Evolutionary conservation across 2,888 invertebrate species (phyloP), one percentile per base, ranked within the genome.

Genomic region (Drosophila niveifrons): DNA sequence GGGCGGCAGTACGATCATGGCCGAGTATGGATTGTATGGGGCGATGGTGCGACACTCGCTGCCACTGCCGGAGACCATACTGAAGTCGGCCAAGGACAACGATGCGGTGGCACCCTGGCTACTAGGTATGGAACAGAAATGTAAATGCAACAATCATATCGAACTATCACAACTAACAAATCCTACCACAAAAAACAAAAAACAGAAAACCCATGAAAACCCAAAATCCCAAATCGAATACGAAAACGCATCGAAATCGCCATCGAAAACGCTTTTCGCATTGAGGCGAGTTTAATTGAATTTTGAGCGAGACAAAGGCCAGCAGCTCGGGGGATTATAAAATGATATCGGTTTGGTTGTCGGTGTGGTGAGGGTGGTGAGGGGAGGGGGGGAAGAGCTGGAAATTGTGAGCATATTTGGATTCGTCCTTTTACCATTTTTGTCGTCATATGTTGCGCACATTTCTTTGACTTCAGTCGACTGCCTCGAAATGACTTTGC

Each of bases 1-100:
- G 99, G 99, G 99, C 51, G 95, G 98, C 89, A 98, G 98, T 91
- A 99, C 99, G 86, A 99, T 99, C 91, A 99, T 99, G 99, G 99
- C 99, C 78, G 99, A 99, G 93, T 99, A 99, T 92, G 99, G 99
- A 2, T 94, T 99, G 55, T 99, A 99, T 93, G 99, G 99, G 0
- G 99, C 99, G 82, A 99, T 99, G 99, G 99, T 99, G 80, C 95
- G 99, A 75, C 99, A 99, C 93, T 99, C 99, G 51, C 94, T 99
- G 77, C 99, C 99, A 0, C 95, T 99, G 80, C 99, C 99, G 1
- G 99, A 99, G 90, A 99, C 99, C 80, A 99, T 99, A 91, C 95
- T 99, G 89, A 99, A 99, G 93, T 97, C 98, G 92, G 98, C 98
- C 92, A 98, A 98, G 93, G 98, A 98, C 90, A 97, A 97, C 93